Conservation (phyloP, 2,888 invertebrate genomes). For the Ectobius pallidus region DNA sequence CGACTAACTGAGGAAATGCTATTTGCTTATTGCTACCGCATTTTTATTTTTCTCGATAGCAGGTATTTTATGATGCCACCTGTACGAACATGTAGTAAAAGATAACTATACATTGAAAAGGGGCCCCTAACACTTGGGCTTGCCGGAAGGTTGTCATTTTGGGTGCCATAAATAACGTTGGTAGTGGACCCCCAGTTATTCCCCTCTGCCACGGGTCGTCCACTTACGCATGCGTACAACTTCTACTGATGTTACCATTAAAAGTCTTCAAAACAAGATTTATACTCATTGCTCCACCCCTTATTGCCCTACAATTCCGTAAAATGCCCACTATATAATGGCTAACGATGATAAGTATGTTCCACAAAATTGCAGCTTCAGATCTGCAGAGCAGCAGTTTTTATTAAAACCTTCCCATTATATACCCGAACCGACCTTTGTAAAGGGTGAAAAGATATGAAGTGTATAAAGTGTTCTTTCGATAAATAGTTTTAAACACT, state of each 20-base stretch:
- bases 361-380: not conserved
- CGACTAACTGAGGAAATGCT: no score
- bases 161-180: slow-evolving; percentile 38
- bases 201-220: not conserved
- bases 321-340: not conserved
- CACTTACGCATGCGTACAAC: not conserved
- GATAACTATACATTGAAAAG: slow-evolving; percentile 6
- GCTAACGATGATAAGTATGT: not conserved
- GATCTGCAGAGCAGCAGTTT: not conserved
- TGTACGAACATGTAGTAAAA: slow-evolving; percentile 20
- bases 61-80: slow-evolving; percentile 27
- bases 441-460: not conserved
- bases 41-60: no score
- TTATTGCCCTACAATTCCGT: not conserved
- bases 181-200: not conserved
- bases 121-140: slow-evolving; percentile 24
- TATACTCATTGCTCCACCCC: slow-evolving; percentile 29
- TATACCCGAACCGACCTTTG: no score
- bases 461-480: not conserved
- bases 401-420: not conserved
- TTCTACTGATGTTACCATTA: slow-evolving; percentile 24
- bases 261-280: slow-evolving; percentile 28
- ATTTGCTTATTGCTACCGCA: no score
- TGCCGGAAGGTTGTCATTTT: slow-evolving; percentile 38
- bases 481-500: not conserved